phyloP scores from a whole-genome alignment of 2,888 invertebrate species.

The Drosophila vallismaia region DNA sequence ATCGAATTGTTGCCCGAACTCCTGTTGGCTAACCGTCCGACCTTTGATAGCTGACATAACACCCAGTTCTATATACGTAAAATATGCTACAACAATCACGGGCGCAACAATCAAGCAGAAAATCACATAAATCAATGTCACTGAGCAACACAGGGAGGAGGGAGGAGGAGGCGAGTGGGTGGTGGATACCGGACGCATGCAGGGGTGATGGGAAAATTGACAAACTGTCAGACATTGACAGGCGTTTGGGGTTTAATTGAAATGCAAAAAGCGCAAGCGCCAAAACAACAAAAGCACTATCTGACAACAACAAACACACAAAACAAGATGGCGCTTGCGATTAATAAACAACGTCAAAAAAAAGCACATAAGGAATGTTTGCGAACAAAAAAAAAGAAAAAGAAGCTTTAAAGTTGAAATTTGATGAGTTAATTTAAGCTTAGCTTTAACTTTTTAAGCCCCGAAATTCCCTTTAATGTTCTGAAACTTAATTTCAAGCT shows the following conservation, averaged over 20 bases:
- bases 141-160: neutral
- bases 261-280: constrained; percentile 80
- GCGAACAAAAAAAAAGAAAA: too few species aligned
- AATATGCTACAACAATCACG: constrained; percentile 15
- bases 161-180: constrained; percentile 1
- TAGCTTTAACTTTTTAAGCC: too few species aligned
- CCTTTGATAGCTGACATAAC: constrained; percentile 30
- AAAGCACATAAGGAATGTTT: constrained; percentile 19
- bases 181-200: neutral
- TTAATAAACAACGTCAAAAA: constrained; percentile 61
- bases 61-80: constrained; percentile 11
- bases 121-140: constrained; percentile 63
- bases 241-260: constrained; percentile 76
- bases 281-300: constrained; percentile 55
- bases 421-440: too few species aligned
- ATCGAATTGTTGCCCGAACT: constrained; percentile 34
- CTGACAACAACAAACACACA: constrained; percentile 30
- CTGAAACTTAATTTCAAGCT: too few species aligned
- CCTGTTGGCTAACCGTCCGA: constrained; percentile 17
- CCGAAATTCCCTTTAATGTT: too few species aligned
- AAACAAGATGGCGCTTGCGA: constrained; percentile 74
- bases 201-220: constrained; percentile 56
- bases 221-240: constrained; percentile 78
- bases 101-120: constrained; percentile 33
- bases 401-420: too few species aligned